A percentile compares a stretch with the other conserved stretches of the same genome.
Evolutionary conservation across 2,888 invertebrate species (phyloP).

Genomic region (Agrilus cyanescens): DNA sequence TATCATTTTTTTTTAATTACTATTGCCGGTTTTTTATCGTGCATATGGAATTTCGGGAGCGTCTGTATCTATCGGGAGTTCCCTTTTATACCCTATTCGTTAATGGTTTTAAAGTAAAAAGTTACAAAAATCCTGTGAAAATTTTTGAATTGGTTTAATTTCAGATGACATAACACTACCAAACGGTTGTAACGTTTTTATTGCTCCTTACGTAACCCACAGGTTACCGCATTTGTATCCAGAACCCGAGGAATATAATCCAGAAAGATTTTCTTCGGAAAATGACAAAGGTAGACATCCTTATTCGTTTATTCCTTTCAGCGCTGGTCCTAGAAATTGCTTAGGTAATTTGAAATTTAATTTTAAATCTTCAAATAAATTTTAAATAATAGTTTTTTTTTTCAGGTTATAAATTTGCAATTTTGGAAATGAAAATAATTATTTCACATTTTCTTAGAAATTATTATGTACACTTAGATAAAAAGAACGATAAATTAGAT

Average conservation of each 20-base stretch:
- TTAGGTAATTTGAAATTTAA: constrained; percentile 28
- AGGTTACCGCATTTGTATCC: constrained; percentile 43
- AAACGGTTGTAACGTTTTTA: constrained; percentile 41
- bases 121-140: too few relatives aligned
- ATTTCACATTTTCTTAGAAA: constrained; percentile 41
- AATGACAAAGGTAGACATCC: constrained; percentile 41
- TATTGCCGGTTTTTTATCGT: too few relatives aligned
- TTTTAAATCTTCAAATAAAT: too few relatives aligned
- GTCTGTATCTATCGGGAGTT: too few relatives aligned
- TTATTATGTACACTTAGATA: constrained; percentile 37
- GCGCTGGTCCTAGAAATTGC: constrained; percentile 46
- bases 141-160: constrained; percentile 9
- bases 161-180: constrained; percentile 39
- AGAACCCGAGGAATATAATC: constrained; percentile 44
- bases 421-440: constrained; percentile 47
- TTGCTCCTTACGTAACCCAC: constrained; percentile 45
- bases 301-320: constrained; percentile 47
- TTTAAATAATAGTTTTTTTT: constrained; percentile 8
- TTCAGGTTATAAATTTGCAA: constrained; percentile 45
- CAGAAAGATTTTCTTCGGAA: constrained; percentile 43
- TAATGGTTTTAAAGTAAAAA: too few relatives aligned
- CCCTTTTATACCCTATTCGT: too few relatives aligned
- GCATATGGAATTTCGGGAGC: too few relatives aligned
- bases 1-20: too few relatives aligned
- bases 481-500: constrained; percentile 38